These are phyloP conservation scores for Abramis brama DNA, from an alignment of 2,113 vertebrate species.

Conservation along the genomic window DNA sequence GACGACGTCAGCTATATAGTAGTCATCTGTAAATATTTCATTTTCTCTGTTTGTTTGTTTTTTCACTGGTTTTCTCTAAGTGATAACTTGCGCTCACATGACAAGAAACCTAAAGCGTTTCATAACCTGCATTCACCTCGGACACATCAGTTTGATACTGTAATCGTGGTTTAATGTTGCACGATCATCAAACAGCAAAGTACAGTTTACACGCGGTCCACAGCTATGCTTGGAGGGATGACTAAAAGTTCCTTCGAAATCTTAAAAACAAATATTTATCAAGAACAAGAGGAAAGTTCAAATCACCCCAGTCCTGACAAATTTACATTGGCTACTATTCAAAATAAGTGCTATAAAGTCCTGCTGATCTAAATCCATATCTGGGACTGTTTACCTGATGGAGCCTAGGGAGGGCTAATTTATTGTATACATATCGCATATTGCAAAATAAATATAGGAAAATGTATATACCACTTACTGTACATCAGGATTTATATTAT, in stretches of 20 bases:
- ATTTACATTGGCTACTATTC: not conserved
- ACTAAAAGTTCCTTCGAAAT: not conserved
- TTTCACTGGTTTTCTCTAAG: too few species aligned
- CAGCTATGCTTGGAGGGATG: not conserved
- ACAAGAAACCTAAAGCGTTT: too few species aligned
- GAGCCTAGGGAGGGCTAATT: not conserved
- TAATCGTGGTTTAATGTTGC: too few species aligned
- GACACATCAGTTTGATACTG: too few species aligned
- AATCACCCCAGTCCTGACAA: not conserved
- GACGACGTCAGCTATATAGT: too few species aligned
- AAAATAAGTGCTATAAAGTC: not conserved
- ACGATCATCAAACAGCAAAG: too few species aligned
- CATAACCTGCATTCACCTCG: too few species aligned
- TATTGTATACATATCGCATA: not conserved
- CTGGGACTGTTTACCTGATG: not conserved
- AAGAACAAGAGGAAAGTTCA: not conserved
- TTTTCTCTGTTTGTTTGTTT: too few species aligned
- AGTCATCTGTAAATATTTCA: too few species aligned
- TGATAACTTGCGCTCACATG: too few species aligned
- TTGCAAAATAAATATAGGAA: not conserved
- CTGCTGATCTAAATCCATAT: not conserved
- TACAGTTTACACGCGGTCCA: too few species aligned
- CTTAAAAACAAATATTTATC: not conserved
- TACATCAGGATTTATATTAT: not conserved
- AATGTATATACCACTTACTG: not conserved